phyloP scores from a whole-genome alignment of 2,797 vertebrate genomes.

The Sebastolobus alascanus region DNA sequence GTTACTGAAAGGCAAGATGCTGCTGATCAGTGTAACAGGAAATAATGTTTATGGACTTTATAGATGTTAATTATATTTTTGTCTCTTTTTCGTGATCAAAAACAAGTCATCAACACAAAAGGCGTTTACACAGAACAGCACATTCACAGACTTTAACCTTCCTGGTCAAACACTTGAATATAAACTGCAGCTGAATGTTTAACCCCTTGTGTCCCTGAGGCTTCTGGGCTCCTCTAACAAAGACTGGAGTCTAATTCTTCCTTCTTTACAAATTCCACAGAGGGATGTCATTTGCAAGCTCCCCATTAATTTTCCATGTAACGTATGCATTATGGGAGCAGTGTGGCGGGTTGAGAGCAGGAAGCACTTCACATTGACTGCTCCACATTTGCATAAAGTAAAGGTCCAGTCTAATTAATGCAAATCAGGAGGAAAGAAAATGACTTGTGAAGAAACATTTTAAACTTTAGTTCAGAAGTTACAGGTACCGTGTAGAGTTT shows the following conservation, averaged over 20 bases:
- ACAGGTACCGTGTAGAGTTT: not conserved
- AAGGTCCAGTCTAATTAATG: constrained; percentile 51
- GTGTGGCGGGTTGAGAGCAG: constrained; percentile 7
- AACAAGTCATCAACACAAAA: too few species aligned
- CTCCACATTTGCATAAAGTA: constrained; percentile 48
- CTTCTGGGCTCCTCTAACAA: too few species aligned
- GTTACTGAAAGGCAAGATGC: not conserved
- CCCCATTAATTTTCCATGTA: constrained; percentile 29
- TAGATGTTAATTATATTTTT: too few species aligned
- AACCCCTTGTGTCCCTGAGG: not conserved
- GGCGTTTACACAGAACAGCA: not conserved
- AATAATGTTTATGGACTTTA: not conserved
- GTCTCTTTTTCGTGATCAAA: too few species aligned
- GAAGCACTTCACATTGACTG: constrained; percentile 34
- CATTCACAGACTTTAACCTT: not conserved
- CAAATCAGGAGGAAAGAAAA: constrained; percentile 14
- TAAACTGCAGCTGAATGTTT: not conserved
- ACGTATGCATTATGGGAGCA: constrained; percentile 10
- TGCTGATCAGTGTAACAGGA: not conserved
- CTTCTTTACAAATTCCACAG: too few species aligned
- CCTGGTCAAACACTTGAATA: not conserved
- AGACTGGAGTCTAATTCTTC: too few species aligned
- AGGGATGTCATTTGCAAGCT: constrained; percentile 18
- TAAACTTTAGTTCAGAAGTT: not conserved
- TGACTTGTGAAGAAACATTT: constrained; percentile 1